Base-by-base conservation (phyloP, 2,113 vertebrate genomes). In the Leptosomus discolor region DNA sequence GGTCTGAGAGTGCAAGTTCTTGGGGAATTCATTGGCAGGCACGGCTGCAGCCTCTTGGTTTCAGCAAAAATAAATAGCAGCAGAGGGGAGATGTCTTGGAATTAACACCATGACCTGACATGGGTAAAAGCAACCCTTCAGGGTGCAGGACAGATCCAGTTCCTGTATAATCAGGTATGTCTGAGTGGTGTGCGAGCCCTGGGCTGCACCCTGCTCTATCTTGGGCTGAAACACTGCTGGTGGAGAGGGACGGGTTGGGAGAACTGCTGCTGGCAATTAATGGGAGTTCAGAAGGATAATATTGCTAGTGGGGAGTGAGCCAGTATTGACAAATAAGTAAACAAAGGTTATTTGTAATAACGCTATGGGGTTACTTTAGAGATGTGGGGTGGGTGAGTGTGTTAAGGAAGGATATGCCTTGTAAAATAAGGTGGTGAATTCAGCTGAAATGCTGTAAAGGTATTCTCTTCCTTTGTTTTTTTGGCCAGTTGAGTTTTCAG, bases 61-160 rank as follows among this genome's bases (percentile, higher is more conserved):
- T 65, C 71, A 68, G 21, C 74, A 93, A 96, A 94, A 96, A 94
- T 75, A 96, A 96, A 88, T 20, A 80, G 75, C 39, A 71, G 63
- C 29, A 27, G 53, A 67, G 65, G 45, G 56, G 43, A 86, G 30
- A 73, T 85, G 39, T 71, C 94, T 87, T 82, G 57, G 51, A 85
- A 83, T 92, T 93, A 92, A 81, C 34, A 45, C 41, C 56, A 63
- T 54, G 93, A 90, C 78, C 77, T 61, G 21, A 32, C 43, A 57
- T 0, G 26, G 64, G 46, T 46, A 46, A 46, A 46, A 46, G 7
- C 45, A 12, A 46, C 45, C 45, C 45, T 46, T 46, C 45, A 46
- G 45, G 45, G 45, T 46, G 45, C 45, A 46, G 45, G 45, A 46
- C 45, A 46, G 45, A 19, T 46, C 45, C 20, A 46, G 45, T 46